A percentile compares a stretch with the other conserved stretches of the same genome.
phyloP scores from a whole-genome alignment of 1,140 invertebrate species.

The Nasonia vitripennis region DNA sequence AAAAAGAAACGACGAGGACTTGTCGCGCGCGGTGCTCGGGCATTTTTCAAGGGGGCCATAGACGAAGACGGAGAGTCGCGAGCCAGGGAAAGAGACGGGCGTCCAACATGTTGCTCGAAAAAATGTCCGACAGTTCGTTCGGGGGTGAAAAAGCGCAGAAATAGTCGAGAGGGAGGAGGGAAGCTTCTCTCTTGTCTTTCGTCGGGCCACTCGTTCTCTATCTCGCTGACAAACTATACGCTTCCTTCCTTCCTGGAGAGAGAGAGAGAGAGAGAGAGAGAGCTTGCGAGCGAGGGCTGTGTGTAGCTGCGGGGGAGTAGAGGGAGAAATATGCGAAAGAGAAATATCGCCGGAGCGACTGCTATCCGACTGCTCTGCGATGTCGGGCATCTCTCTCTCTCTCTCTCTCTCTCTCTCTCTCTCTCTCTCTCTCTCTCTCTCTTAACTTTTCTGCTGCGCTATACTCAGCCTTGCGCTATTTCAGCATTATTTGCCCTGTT shows the following conservation, averaged over 20 bases:
- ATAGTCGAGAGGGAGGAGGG: neutral
- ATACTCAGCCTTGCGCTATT: conserved; percentile 2
- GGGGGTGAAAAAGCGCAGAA: neutral
- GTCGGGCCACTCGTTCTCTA: conserved; percentile 11
- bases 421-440: conserved; percentile 2
- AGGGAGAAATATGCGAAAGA: conserved; percentile 59
- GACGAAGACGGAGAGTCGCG: neutral
- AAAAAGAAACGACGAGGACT: conserved; percentile 1
- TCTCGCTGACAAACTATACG: conserved; percentile 35
- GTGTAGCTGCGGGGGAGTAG: conserved; percentile 19
- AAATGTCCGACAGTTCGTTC: conserved; percentile 1
- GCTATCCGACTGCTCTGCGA: conserved; percentile 52
- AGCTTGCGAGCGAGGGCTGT: too few relatives aligned
- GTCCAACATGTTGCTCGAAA: conserved; percentile 10
- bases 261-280: too few relatives aligned
- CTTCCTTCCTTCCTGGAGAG: conserved; percentile 19
- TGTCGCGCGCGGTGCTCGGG: neutral
- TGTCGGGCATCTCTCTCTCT: conserved; percentile 32
- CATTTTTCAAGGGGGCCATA: conserved; percentile 9
- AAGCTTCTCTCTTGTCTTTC: conserved; percentile 22
- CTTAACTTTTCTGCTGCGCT: neutral
- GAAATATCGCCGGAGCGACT: conserved; percentile 58
- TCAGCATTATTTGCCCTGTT: neutral
- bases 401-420: conserved; percentile 17
- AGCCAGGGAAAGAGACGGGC: neutral